These are phyloP conservation scores for Cataglyphis albicans DNA, from an alignment of 2,888 invertebrate genomes.

Conservation along the genomic window DNA sequence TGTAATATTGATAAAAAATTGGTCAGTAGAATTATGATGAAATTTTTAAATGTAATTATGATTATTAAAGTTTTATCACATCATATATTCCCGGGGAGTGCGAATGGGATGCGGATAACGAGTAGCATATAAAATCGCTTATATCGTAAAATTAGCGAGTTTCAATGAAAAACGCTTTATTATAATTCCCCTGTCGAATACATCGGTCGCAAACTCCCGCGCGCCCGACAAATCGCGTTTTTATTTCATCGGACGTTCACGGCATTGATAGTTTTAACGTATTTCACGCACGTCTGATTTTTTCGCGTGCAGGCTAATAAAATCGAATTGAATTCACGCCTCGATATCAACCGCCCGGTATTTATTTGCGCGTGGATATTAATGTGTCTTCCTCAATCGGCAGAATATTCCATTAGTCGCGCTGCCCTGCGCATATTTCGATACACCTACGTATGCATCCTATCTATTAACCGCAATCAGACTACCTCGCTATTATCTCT, in stretches of 20 bases:
- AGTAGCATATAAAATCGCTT: conserved; percentile 16
- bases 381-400: conserved; percentile 37
- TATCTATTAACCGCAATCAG: background rate
- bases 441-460: conserved; percentile 56
- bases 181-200: conserved; percentile 31
- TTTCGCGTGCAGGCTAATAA: conserved; percentile 41
- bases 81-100: background rate
- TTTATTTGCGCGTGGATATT: conserved; percentile 42
- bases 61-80: background rate
- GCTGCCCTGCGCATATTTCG: conserved; percentile 56
- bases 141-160: conserved; percentile 6
- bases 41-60: background rate
- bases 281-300: conserved; percentile 38
- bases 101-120: background rate
- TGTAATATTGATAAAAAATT: conserved; percentile 14
- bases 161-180: conserved; percentile 23
- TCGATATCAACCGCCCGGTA: conserved; percentile 42
- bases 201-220: conserved; percentile 2
- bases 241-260: background rate
- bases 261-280: conserved; percentile 42
- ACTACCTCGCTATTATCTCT: background rate
- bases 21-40: background rate
- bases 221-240: conserved; percentile 24
- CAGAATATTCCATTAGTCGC: conserved; percentile 42
- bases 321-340: conserved; percentile 49